phyloP scores from a whole-genome alignment of 2,113 vertebrate species.

The Psittacula cyanocephala region DNA sequence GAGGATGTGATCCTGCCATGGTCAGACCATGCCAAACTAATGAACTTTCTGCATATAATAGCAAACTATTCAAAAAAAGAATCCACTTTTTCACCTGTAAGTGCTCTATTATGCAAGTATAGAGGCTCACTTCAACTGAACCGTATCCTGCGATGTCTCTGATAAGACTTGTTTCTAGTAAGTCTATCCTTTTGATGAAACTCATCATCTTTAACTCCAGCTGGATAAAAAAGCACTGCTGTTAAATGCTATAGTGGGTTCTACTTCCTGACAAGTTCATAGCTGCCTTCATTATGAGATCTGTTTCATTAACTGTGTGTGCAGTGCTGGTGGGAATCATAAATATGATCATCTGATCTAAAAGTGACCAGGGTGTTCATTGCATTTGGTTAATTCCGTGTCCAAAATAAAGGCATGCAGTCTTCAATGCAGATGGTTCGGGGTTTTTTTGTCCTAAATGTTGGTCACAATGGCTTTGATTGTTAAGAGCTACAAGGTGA shows the following conservation, averaged over 20 bases:
- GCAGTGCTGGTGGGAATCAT: neutral
- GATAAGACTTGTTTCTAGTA: neutral
- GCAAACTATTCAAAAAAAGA: neutral
- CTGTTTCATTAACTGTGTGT: neutral
- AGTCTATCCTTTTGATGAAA: neutral
- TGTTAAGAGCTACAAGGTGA: neutral
- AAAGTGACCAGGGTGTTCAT: neutral
- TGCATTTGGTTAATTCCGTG: neutral
- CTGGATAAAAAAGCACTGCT: neutral
- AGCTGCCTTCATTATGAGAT: neutral
- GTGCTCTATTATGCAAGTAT: rapidly evolving
- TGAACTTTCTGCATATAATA: neutral
- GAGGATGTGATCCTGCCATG: neutral
- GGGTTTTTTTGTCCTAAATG: neutral
- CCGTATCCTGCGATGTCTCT: rapidly evolving
- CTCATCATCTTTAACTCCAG: neutral
- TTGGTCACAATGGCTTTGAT: neutral
- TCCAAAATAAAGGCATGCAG: neutral
- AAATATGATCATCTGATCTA: neutral
- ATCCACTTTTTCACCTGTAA: neutral
- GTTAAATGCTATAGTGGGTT: neutral
- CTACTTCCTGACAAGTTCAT: neutral
- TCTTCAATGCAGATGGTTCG: neutral
- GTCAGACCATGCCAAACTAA: neutral
- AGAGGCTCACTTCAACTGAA: neutral